Percentiles rank a stretch among this genome's conserved stretches.
Conservation (phyloP, 2,113 vertebrate genomes). For the Corythornis madagascariensis region DNA sequence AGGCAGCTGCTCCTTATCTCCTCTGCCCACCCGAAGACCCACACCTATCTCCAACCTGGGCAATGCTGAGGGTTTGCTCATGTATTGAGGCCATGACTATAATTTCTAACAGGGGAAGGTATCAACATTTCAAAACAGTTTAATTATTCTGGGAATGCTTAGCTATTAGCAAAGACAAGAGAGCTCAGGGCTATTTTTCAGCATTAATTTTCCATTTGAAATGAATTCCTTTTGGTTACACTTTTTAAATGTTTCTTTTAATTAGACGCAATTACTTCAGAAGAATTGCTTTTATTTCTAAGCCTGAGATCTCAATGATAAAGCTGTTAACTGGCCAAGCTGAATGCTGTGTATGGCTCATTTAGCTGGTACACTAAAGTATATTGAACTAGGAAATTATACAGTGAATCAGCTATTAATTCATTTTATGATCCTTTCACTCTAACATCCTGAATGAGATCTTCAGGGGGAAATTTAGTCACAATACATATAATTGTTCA, state of each 20-base stretch:
- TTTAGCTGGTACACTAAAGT: constrained; percentile 87
- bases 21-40: neutral
- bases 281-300: constrained; percentile 91
- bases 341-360: constrained; percentile 85
- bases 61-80: neutral
- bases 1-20: neutral
- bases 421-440: constrained; percentile 88
- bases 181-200: constrained; percentile 88
- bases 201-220: constrained; percentile 90
- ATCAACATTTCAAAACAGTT: constrained; percentile 83
- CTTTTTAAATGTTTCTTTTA: constrained; percentile 93
- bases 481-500: constrained; percentile 85
- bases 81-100: constrained; percentile 35
- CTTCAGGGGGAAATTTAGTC: constrained; percentile 84
- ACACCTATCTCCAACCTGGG: neutral
- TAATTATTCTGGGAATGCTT: constrained; percentile 84
- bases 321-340: constrained; percentile 85
- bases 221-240: constrained; percentile 92
- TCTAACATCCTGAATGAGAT: constrained; percentile 85
- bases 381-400: constrained; percentile 92
- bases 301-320: constrained; percentile 88
- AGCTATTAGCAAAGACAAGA: constrained; percentile 86
- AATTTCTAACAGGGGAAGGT: constrained; percentile 66
- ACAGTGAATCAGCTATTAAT: constrained; percentile 89
- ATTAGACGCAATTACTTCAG: constrained; percentile 91